Evolutionary conservation across 1,140 invertebrate species (phyloP).

Genomic region (Rhagoletis pomonella): DNA sequence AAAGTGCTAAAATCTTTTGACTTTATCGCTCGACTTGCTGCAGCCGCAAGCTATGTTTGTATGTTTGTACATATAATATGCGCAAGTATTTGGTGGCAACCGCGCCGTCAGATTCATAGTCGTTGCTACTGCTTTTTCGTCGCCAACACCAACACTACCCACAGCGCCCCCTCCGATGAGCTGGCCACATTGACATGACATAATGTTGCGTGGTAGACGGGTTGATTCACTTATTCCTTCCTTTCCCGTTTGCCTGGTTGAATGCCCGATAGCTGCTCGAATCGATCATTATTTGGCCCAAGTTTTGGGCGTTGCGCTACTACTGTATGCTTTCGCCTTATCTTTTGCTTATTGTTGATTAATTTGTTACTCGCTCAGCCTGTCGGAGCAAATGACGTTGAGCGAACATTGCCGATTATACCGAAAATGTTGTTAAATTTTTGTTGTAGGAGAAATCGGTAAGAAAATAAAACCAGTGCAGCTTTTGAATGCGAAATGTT

Average conservation of each 20-base stretch:
- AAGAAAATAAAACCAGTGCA: neutral
- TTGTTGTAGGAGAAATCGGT: neutral
- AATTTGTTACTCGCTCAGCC: conserved; percentile 13
- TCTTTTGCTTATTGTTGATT: conserved; percentile 25
- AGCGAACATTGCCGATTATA: conserved; percentile 10
- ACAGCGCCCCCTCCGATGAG: neutral
- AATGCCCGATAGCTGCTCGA: neutral
- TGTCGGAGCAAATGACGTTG: neutral
- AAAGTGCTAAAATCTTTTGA: conserved; percentile 48
- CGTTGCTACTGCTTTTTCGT: neutral
- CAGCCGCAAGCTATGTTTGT: neutral
- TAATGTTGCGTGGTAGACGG: conserved; percentile 36
- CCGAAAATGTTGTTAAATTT: neutral
- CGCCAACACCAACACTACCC: neutral
- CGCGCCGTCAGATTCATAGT: neutral
- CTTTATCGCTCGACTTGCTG: conserved; percentile 32
- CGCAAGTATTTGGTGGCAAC: neutral
- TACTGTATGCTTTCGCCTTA: neutral
- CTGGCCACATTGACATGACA: conserved; percentile 30
- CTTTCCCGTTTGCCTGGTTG: neutral
- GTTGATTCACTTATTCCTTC: neutral
- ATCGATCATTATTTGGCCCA: conserved; percentile 36
- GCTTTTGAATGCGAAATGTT: no score
- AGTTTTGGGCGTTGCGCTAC: conserved; percentile 7
- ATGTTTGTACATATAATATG: neutral